Conservation (phyloP, 2,113 vertebrate genomes). For the Felis chaus region DNA sequence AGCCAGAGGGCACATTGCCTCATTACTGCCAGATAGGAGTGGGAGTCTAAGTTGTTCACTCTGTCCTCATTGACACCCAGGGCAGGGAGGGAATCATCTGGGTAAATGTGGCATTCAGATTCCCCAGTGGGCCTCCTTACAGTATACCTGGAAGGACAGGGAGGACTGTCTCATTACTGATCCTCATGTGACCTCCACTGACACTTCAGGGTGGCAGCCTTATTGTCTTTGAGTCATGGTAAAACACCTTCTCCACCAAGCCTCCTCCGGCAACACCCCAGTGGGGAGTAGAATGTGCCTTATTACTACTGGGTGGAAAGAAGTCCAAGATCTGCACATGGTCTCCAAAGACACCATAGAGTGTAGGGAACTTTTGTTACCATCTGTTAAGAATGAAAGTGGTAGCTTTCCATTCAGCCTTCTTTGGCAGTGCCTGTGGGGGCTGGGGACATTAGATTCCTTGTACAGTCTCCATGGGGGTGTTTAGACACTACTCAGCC, state of each 20-base stretch:
- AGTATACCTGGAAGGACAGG: background rate
- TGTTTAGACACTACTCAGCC: background rate
- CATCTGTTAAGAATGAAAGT: background rate
- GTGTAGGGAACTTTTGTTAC: background rate
- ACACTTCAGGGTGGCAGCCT: background rate
- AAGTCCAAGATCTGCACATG: background rate
- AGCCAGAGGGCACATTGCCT: background rate
- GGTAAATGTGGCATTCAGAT: background rate
- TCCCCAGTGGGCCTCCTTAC: background rate
- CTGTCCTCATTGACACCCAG: background rate
- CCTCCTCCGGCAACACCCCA: background rate
- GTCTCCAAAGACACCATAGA: background rate
- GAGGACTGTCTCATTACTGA: background rate
- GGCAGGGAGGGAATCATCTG: background rate
- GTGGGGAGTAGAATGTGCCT: background rate
- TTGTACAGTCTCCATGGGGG: background rate
- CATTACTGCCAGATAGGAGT: background rate
- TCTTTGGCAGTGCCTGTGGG: background rate
- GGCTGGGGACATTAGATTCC: no score
- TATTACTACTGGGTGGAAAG: background rate
- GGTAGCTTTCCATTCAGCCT: background rate
- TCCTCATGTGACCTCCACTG: background rate
- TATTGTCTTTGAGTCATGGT: background rate
- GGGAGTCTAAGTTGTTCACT: background rate
- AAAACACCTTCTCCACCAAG: background rate